Evolutionary conservation across 2,113 vertebrate genomes (phyloP), one percentile per base, ranked within the genome.

Genomic region (Sinocyclocheilus anshuiensis): DNA sequence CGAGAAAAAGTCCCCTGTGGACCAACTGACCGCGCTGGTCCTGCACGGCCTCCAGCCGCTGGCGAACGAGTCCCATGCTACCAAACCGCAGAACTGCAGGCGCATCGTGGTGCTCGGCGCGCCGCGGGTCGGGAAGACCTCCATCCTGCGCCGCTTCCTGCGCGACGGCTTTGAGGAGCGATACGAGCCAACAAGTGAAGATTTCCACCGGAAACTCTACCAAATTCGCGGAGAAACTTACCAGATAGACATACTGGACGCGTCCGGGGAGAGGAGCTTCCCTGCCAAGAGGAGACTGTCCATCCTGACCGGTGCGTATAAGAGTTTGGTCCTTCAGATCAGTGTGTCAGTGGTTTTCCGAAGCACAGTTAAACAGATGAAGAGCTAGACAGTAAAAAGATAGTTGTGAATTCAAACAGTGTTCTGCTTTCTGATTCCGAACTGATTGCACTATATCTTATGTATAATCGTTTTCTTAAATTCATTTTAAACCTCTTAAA

Each of bases 81-180:
- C 93, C 36, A 95, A 95, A 75, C 92, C 93, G 2, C 92, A 94
- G 89, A 95, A 95, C 89, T 93, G 91, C 84, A 92, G 92, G 82
- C 93, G 95, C 88, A 90, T 96, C 18, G 95, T 95, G 86, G 94
- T 96, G 71, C 94, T 96, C 18, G 94, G 95, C 4, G 94, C 94
- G 65, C 94, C 95, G 29, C 89, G 93, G 22, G 95, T 95, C 2
- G 95, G 95, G 3, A 96, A 96, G 88, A 95, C 93, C 2, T 94
- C 95, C 39, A 94, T 96, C 88, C 82, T 96, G 2, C 91, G 93
- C 29, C 89, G 95, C 59, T 96, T 95, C 75, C 91, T 95, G 11
- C 87, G 91, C 75, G 94, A 95, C 80, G 93, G 92, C 4, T 96
- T 95, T 82, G 92, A 94, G 59, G 95, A 95, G 24, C 91, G 90